Conservation (phyloP, 2,888 invertebrate species). For the Euzophera pinguis region DNA sequence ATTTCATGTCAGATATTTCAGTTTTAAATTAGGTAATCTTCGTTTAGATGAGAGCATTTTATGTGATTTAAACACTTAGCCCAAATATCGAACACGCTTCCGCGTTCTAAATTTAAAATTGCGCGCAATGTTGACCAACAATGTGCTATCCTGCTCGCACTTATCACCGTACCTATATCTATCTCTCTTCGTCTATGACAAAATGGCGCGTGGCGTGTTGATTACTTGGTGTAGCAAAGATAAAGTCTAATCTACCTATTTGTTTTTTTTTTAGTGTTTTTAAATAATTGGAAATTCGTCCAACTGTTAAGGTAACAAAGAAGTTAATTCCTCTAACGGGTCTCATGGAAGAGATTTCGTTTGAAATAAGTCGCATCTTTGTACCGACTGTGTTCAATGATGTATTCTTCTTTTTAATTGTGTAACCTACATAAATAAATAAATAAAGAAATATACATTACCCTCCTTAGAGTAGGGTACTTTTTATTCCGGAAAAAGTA, state of each 20-base stretch:
- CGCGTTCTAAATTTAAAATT: slow-evolving; percentile 49
- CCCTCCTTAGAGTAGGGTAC: no score
- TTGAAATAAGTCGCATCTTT: no score
- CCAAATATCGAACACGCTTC: slow-evolving; percentile 4
- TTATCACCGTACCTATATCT: slow-evolving; percentile 10
- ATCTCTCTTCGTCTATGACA: slow-evolving; percentile 24
- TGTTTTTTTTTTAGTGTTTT: neutral
- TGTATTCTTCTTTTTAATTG: no score
- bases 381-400: no score
- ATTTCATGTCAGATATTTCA: no score
- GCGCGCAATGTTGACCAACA: slow-evolving; percentile 61
- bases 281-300: neutral
- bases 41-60: no score
- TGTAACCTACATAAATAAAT: no score
- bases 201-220: slow-evolving; percentile 16
- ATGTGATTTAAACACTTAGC: slow-evolving; percentile 1
- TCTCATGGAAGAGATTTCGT: no score
- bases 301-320: no score
- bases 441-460: no score
- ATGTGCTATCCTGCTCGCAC: slow-evolving; percentile 34
- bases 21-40: neutral
- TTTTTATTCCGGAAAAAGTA: no score
- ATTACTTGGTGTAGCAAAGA: slow-evolving; percentile 16
- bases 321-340: no score
- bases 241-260: slow-evolving; percentile 10